phyloP scores from a whole-genome alignment of 2,797 vertebrate genomes.

The Mionectes olivaceus region DNA sequence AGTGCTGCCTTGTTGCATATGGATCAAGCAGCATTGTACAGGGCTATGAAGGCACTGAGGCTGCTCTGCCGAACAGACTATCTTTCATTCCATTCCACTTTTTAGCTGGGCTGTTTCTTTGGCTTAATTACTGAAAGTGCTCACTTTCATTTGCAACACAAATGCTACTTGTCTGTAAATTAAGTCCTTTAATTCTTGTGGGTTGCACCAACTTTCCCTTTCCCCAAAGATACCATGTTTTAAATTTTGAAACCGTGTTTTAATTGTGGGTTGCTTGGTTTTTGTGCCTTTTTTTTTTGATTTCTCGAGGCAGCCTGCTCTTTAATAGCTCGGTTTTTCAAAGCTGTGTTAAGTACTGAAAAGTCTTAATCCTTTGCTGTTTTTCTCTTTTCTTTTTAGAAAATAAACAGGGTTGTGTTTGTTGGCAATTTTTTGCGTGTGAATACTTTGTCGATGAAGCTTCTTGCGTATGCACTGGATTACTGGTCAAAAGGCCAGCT shows the following conservation, averaged over 20 bases:
- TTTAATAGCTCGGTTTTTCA: not conserved
- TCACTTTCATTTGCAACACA: not conserved
- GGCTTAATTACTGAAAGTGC: not conserved
- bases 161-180: not conserved
- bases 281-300: not conserved
- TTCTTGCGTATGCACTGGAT: slow-evolving; percentile 86
- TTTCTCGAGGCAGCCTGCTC: not conserved
- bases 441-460: slow-evolving; percentile 88
- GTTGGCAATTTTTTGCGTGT: slow-evolving; percentile 87
- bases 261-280: not conserved
- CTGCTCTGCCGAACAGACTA: slow-evolving; percentile 19
- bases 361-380: slow-evolving; percentile 8
- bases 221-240: not conserved
- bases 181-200: not conserved
- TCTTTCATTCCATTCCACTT: not conserved
- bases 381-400: slow-evolving; percentile 69
- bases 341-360: not conserved
- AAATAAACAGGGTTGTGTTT: slow-evolving; percentile 87
- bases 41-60: slow-evolving; percentile 87
- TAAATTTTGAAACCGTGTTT: not conserved
- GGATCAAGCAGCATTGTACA: slow-evolving; percentile 92
- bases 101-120: not conserved
- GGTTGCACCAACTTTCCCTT: not conserved
- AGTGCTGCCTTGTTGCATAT: slow-evolving; percentile 90
- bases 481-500: slow-evolving; percentile 87